Percentiles rank a stretch among this genome's conserved stretches.
Evolutionary conservation across 1,140 invertebrate species (phyloP).

Genomic region (Agraylea sexmaculata): DNA sequence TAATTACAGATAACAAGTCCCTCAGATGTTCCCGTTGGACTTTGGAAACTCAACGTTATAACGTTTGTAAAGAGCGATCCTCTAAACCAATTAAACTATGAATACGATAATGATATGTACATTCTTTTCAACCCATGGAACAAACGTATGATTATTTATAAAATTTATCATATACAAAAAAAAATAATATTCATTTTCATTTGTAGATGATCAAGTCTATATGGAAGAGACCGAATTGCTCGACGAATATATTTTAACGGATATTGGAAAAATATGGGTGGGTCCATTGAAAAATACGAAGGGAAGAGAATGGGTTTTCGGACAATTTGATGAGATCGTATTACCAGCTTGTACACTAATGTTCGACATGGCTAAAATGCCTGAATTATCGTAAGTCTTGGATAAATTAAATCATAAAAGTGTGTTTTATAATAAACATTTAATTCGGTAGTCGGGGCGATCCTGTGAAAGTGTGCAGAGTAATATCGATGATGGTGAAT

Average conservation of each 20-base stretch:
- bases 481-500: constrained; percentile 63
- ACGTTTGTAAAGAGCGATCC: constrained; percentile 33
- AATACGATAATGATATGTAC: constrained; percentile 52
- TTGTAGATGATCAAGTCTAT: constrained; percentile 51
- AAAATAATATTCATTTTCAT: constrained; percentile 2
- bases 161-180: constrained; percentile 2
- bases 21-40: constrained; percentile 44
- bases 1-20: constrained; percentile 43
- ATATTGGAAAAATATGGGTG: constrained; percentile 63
- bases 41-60: constrained; percentile 49
- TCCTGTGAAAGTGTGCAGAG: constrained; percentile 55
- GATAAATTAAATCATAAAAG: constrained; percentile 1
- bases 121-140: constrained; percentile 78
- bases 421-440: background rate
- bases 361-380: constrained; percentile 44
- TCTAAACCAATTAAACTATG: constrained; percentile 26
- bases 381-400: constrained; percentile 35
- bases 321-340: constrained; percentile 53
- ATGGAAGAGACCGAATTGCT: constrained; percentile 47
- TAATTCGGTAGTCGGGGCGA: constrained; percentile 47
- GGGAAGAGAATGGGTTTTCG: constrained; percentile 60
- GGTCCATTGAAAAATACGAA: constrained; percentile 46
- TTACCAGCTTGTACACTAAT: constrained; percentile 50
- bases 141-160: constrained; percentile 42
- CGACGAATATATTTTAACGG: constrained; percentile 60